Evolutionary conservation across 2,797 vertebrate species (phyloP), one percentile per base, ranked within the genome.

Genomic region (Buceros bicornis): DNA sequence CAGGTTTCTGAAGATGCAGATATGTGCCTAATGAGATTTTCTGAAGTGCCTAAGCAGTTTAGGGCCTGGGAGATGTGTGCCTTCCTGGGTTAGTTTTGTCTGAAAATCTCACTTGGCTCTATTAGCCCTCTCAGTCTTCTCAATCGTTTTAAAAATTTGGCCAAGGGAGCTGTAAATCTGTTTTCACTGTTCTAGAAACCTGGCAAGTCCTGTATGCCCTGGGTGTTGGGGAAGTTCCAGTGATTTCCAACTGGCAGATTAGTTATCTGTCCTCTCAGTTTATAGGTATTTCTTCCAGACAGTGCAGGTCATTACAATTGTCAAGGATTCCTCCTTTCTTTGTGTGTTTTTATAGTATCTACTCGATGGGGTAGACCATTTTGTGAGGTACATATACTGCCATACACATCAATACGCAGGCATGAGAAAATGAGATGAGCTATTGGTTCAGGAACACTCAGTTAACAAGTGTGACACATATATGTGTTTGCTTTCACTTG

Each of bases 31-130:
- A 40, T 20, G 53, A 65, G 33, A 35, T 86, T 81, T 77, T 43
- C 26, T 53, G 0, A 50, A 48, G 57, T 20, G 28, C 17, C 13
- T 51, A 15, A 42, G 26, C 26, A 35, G 51, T 37, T 60, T 51
- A 67, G 35, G 62, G 24, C 6, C 21, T 31, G 26, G 51, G 50
- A 66, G 61, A 17, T 19, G 35, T 21, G 43, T 22, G 43, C 50
- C 62, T 82, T 33, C 8, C 50, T 48, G 13, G 22, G 22, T 72
- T 58, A 53, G 62, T 8, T 64, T 65, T 67, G 87, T 62, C 93
- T 95, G 82, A 88, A 95, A 87, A 82, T n/a, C 70, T 66, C 85
- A 12, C 85, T 93, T 90, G 89, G 51, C 82, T 72, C 51, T 58
- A 13, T 70, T 15, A 66, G 80, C 62, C 56, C 51, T 65, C 76